These are phyloP conservation scores for Oreochromis grahami DNA, from an alignment of 2,797 vertebrate genomes.

Conservation along the genomic window DNA sequence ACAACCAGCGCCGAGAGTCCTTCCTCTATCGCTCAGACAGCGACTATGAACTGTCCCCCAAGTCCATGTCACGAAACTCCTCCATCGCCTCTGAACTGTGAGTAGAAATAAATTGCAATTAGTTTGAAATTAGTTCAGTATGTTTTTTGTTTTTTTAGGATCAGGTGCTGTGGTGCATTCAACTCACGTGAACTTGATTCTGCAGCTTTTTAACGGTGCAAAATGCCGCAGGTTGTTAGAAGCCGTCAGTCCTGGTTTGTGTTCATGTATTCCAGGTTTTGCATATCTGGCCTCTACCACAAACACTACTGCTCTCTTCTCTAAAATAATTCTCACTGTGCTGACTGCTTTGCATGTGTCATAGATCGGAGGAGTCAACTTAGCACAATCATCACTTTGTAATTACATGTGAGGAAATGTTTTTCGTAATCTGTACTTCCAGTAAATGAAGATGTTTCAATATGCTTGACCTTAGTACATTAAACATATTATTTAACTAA, in stretches of 20 bases:
- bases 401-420: neutral
- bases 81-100: slow-evolving; percentile 96
- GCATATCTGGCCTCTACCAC: neutral
- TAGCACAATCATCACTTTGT: neutral
- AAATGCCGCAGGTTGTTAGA: neutral
- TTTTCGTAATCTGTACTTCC: neutral
- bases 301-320: neutral
- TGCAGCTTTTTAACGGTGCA: neutral
- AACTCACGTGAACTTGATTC: neutral
- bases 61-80: slow-evolving; percentile 98
- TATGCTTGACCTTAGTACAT: neutral
- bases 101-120: slow-evolving; percentile 42
- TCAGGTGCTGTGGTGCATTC: neutral
- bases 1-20: slow-evolving; percentile 94
- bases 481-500: neutral
- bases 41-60: slow-evolving; percentile 97
- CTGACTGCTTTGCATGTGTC: neutral
- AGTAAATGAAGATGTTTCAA: neutral
- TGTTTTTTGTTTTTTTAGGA: neutral
- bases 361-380: neutral
- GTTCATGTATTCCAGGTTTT: neutral
- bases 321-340: neutral
- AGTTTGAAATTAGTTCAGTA: neutral
- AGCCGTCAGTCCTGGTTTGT: neutral
- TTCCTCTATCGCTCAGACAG: slow-evolving; percentile 98